A percentile compares a stretch with the other conserved stretches of the same genome.
These are phyloP conservation scores for Theristicus caerulescens DNA, from an alignment of 2,113 vertebrate species.

Conservation along the genomic window DNA sequence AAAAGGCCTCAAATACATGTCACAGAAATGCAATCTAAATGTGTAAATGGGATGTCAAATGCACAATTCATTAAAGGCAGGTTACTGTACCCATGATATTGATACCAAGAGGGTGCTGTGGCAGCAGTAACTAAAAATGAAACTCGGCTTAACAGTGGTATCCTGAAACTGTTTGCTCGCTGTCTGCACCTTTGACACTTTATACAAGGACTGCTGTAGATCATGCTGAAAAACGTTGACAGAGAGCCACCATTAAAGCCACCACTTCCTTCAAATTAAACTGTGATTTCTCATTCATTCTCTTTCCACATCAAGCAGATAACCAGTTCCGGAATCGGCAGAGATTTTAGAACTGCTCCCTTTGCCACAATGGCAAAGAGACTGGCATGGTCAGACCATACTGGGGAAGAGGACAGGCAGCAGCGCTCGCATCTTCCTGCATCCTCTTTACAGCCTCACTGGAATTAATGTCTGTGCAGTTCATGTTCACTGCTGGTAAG, in stretches of 20 bases:
- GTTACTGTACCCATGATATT: neutral
- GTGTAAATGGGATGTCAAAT: neutral
- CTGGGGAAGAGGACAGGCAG: neutral
- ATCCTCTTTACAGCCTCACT: neutral
- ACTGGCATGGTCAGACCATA: neutral
- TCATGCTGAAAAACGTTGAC: neutral
- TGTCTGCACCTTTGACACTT: neutral
- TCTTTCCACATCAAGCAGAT: neutral
- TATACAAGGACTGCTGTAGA: neutral
- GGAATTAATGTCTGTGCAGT: neutral
- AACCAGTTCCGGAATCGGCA: neutral
- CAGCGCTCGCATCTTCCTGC: neutral
- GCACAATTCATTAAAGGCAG: neutral
- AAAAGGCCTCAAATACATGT: neutral
- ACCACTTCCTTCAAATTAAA: neutral
- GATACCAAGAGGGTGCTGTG: neutral
- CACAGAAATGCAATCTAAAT: neutral
- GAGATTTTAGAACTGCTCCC: neutral
- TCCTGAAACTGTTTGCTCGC: neutral
- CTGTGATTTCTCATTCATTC: neutral
- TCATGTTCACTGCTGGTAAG: neutral
- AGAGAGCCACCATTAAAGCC: neutral
- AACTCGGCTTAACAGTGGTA: neutral
- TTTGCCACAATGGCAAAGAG: neutral
- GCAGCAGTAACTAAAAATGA: neutral